These are phyloP conservation scores for Drosophila nannoptera DNA, from an alignment of 1,140 invertebrate genomes.

Conservation along the genomic window DNA sequence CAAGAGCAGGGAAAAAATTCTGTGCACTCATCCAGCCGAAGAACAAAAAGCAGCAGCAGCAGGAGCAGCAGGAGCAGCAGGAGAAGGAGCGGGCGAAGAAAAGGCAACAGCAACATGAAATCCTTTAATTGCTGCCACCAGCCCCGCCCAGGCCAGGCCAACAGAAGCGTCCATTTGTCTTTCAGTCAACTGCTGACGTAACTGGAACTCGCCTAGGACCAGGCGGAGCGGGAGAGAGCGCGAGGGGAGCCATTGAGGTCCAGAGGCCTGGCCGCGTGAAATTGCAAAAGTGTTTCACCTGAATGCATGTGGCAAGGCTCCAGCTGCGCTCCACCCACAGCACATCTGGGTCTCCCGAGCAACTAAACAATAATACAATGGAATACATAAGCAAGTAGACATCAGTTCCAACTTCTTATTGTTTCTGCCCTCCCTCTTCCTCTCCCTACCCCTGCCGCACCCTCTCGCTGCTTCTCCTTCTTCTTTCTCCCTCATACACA, in stretches of 20 bases:
- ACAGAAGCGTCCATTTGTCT: conserved; percentile 65
- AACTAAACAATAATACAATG: conserved; percentile 44
- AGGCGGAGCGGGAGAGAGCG: conserved; percentile 18
- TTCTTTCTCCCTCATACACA: neutral
- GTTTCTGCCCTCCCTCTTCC: neutral
- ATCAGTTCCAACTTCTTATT: conserved; percentile 14
- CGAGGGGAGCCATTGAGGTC: conserved; percentile 9
- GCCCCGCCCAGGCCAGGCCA: conserved; percentile 44
- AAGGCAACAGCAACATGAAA: conserved; percentile 56
- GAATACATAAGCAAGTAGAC: conserved; percentile 21
- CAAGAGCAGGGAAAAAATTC: conserved; percentile 53
- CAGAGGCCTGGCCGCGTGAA: conserved; percentile 60
- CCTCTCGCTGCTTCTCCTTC: neutral
- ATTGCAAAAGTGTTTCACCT: conserved; percentile 75
- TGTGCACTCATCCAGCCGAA: conserved; percentile 21
- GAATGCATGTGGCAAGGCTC: conserved; percentile 50
- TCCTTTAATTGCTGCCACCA: conserved; percentile 67
- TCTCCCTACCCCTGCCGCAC: neutral
- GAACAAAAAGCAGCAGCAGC: conserved; percentile 33
- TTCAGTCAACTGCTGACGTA: conserved; percentile 51
- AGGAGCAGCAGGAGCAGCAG: conserved; percentile 17
- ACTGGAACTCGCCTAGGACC: conserved; percentile 23
- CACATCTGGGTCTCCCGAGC: conserved; percentile 25
- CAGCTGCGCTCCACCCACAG: conserved; percentile 38
- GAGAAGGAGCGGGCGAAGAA: conserved; percentile 9